Evolutionary conservation across 2,113 vertebrate genomes (phyloP).

Genomic region (Myotis lucifugus): DNA sequence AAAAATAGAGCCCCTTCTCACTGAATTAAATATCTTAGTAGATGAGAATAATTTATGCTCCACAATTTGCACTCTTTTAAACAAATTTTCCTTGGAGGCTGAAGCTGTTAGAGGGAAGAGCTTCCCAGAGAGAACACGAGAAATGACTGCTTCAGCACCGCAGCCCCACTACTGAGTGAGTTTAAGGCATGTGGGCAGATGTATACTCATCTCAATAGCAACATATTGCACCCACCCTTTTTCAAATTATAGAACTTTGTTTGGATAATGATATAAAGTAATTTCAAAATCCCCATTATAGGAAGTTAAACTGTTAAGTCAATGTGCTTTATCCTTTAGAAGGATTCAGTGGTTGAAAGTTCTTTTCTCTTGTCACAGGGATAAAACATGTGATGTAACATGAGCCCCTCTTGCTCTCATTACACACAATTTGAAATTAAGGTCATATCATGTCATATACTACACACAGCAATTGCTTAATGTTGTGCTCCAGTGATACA

Average conservation of each 20-base stretch:
- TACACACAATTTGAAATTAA: slow-evolving; percentile 77
- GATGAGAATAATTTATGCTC: background rate
- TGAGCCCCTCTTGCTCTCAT: slow-evolving; percentile 70
- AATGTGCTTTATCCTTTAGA: slow-evolving; percentile 65
- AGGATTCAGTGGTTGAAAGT: slow-evolving; percentile 35
- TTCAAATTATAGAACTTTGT: background rate
- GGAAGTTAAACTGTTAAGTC: slow-evolving; percentile 16
- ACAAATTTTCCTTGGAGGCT: background rate
- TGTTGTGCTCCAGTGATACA: slow-evolving; percentile 68
- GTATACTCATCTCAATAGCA: background rate
- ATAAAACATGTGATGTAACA: slow-evolving; percentile 73
- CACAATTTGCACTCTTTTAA: background rate
- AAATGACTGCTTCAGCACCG: fast-evolving
- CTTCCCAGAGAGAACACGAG: background rate
- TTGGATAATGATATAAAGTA: background rate
- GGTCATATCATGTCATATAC: slow-evolving; percentile 79
- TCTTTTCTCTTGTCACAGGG: slow-evolving; percentile 67
- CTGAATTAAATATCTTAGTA: background rate
- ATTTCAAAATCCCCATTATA: background rate
- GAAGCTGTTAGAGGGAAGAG: background rate
- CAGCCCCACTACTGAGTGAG: too few relatives aligned
- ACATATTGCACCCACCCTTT: background rate
- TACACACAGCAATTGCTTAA: slow-evolving; percentile 79
- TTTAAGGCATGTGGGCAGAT: background rate
- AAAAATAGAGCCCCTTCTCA: background rate